Conservation (phyloP, 2,797 vertebrate species). For the Fringilla coelebs region DNA sequence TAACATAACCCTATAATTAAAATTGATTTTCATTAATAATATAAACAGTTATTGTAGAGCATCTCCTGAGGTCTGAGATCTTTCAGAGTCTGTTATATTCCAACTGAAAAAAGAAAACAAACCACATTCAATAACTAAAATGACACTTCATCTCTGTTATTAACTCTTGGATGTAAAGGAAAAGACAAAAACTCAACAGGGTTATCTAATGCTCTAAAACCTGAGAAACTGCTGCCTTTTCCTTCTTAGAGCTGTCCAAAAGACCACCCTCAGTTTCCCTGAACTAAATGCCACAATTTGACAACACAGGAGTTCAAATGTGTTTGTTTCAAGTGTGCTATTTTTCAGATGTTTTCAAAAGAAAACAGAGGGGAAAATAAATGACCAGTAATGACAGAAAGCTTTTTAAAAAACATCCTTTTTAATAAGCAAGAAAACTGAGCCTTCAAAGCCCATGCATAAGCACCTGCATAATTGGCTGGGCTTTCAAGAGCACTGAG, state of each 20-base stretch:
- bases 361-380: neutral
- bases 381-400: neutral
- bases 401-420: neutral
- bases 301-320: neutral
- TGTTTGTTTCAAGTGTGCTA: neutral
- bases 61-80: neutral
- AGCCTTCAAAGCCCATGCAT: constrained; percentile 1
- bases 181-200: neutral
- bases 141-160: neutral
- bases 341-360: neutral
- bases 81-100: neutral
- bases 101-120: neutral
- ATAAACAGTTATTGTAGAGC: neutral
- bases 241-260: neutral
- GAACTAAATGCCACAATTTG: neutral
- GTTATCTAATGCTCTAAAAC: neutral
- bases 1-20: neutral
- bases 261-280: neutral
- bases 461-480: constrained; percentile 51
- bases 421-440: neutral
- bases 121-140: neutral
- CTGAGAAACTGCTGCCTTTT: neutral
- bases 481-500: constrained; percentile 38
- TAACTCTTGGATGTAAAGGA: neutral
- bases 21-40: neutral